Base-by-base conservation (phyloP, 2,797 vertebrate genomes). In the Pogoniulus pusillus region DNA sequence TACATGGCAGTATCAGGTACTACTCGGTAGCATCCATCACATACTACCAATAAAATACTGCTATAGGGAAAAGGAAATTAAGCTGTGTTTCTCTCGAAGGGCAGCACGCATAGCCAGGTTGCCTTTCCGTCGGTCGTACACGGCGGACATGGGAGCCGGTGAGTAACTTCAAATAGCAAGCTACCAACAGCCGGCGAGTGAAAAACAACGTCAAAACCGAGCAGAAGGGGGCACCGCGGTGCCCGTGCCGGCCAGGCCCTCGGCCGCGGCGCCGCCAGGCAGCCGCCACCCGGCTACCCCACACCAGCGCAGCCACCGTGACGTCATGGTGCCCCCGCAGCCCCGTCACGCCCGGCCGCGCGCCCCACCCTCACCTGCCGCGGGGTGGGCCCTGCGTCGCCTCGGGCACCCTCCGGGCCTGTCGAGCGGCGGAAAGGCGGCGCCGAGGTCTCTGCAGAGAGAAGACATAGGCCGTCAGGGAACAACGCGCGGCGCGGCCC, bases 51-150 rank as follows among this genome's bases (percentile, higher is more conserved):
- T 16, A n/a, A 34, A 9, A 41, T 13, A 10, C 0, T 34, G 29
- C 41, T 58, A 11, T 26, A 3, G 4, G 29, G 7, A 29, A 16
- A 4, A 16, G 53, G 29, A 29, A 29, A 16, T 5, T 7, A 53
- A 15, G 24, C 26, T 27, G 13, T 8, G 51, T 27, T 53, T 53
- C 51, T 27, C 27, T 29, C 17, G 23, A 65, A 57, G 5, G 4
- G 39, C 14, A 14, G 8, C 12, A 9, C 29, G 10, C 26, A 7
- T 24, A 9, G 10, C 7, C 16, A 0, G 3, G 35, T 35, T 7
- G 2, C 4, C 1, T 4, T 12, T 7, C 16, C 1, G 1, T 0
- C 22, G 45, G 16, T 29, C 20, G 29, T 16, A 4, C 8, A 1
- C 1, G 20, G 26, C 10, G 24, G 32, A 16, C 3, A n/a, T 7